Evolutionary conservation across 2,888 invertebrate species (phyloP), one percentile per base, ranked within the genome.

Genomic region (Pterostichus madidus): DNA sequence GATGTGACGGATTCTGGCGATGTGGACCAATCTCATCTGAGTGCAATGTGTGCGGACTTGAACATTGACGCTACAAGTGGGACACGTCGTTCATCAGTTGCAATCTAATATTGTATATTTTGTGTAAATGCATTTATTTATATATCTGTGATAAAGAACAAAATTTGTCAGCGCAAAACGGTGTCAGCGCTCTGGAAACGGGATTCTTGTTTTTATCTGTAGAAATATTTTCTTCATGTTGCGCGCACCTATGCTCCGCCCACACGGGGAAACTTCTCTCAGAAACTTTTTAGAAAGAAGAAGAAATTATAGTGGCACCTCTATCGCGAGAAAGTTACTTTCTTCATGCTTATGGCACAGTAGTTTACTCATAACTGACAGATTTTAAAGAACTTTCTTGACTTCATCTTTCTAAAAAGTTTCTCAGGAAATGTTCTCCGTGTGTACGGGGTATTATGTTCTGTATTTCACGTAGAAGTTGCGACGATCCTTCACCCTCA

Each of bases 71-170:
- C 24, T 7, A 31, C 32, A 15, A 52, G 46, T 76, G 52, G 31
- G 32, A 35, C 31, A 61, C 61, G 35, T 61, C 84, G 85, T 85
- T 84, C 85, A 87, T 86, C 86, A 86, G 85, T 87, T 87, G 87
- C 88, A 89, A 89, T 88, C 87, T 87, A 87, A 81, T 46, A 61
- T 39, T 90, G 89, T 89, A 89, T 87, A 89, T 89, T 87, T 83
- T 88, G 89, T 89, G 89, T 89, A 90, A 88, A 90, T 89, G 90
- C 90, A 90, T 90, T 90, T 90, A 89, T 90, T 90, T 89, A 88
- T 89, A 88, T 90, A 90, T 90, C 90, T 90, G 90, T 90, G 90
- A 90, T 90, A 90, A 89, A 87, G 88, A 89, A 89, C 88, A 88
- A 88, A 88, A 85, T 86, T 87, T 86, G 86, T 86, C 86, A 86